phyloP scores from a whole-genome alignment of 2,113 vertebrate species.

The Anhinga rufa region DNA sequence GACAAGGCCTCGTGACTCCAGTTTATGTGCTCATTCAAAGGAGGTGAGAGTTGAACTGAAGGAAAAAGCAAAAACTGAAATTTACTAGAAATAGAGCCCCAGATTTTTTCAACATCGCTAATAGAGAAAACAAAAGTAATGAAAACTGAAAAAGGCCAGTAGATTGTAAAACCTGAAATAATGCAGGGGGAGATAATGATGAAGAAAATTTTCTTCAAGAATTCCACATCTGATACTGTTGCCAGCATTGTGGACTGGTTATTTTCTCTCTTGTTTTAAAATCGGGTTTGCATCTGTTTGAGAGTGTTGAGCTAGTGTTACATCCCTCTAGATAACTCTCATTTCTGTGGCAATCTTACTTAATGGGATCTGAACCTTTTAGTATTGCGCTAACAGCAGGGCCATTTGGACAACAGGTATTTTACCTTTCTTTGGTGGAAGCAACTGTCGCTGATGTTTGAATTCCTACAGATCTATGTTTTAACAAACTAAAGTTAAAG shows the following conservation, averaged over 20 bases:
- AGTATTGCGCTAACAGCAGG: not conserved
- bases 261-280: not conserved
- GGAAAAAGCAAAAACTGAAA: not conserved
- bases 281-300: not conserved
- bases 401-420: not conserved
- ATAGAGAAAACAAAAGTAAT: not conserved
- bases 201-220: not conserved
- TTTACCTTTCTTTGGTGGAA: not conserved
- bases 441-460: rapidly evolving
- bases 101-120: not conserved
- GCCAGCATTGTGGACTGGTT: not conserved
- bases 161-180: not conserved
- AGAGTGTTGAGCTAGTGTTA: not conserved
- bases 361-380: not conserved
- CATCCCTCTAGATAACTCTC: not conserved
- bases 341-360: not conserved
- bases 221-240: not conserved
- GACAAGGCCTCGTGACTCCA: not conserved
- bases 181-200: no score
- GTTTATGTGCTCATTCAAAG: not conserved
- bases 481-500: not conserved
- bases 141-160: not conserved
- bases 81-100: not conserved
- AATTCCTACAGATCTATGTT: not conserved
- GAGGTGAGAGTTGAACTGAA: not conserved